These are phyloP conservation scores for Apis mellifera DNA, from an alignment of 1,140 invertebrate genomes.

Conservation along the genomic window Amel_HAv3.1 CM009931.2:19751501-19752000, in stretches of 20 bases:
- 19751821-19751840: conserved; percentile 30
- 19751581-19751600: conserved; percentile 22
- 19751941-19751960: background rate
- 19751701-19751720: background rate
- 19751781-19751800: conserved; percentile 33
- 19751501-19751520: background rate
- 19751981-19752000: background rate
- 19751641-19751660: conserved; percentile 68
- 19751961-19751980: background rate
- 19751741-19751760: too few relatives aligned
- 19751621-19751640: conserved; percentile 1
- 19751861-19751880: conserved; percentile 65
- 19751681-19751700: background rate
- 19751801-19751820: conserved; percentile 19
- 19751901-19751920: conserved; percentile 68
- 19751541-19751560: conserved; percentile 1
- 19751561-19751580: background rate
- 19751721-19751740: too few relatives aligned
- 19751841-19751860: conserved; percentile 71
- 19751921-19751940: background rate
- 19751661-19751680: conserved; percentile 18
- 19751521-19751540: background rate
- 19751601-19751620: conserved; percentile 61
- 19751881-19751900: conserved; percentile 52
- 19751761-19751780: conserved; percentile 27